These are phyloP conservation scores for Heterodera filipjevi DNA, from an alignment of 2,888 invertebrate species.

Conservation along the genomic window DNA sequence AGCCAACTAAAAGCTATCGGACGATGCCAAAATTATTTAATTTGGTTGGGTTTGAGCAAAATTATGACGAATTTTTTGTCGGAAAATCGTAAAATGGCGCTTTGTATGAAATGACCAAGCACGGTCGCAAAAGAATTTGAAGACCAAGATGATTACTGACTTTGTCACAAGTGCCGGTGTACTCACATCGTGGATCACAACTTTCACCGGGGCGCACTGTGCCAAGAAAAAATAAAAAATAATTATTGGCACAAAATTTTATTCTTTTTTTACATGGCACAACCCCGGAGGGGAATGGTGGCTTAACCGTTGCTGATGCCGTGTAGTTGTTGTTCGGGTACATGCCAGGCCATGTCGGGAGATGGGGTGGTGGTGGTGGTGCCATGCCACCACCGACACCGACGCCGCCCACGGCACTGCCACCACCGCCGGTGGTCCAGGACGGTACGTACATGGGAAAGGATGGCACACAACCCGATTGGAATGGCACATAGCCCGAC, in stretches of 20 bases:
- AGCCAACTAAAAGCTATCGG: too few relatives aligned
- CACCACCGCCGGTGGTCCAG: conserved; percentile 16
- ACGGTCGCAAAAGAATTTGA: too few relatives aligned
- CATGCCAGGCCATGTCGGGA: conserved; percentile 5
- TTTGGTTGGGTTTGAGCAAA: too few relatives aligned
- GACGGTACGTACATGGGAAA: conserved; percentile 11
- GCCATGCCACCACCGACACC: conserved; percentile 24
- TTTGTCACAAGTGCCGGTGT: conserved; percentile 37
- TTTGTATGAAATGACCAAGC: too few relatives aligned
- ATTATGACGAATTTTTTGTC: too few relatives aligned
- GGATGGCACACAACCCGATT: conserved; percentile 41
- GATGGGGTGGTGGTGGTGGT: conserved; percentile 16
- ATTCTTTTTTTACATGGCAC: conserved; percentile 31
- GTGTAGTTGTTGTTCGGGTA: neutral
- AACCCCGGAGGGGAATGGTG: conserved; percentile 32
- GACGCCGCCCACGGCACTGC: too few relatives aligned
- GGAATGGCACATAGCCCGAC: conserved; percentile 35
- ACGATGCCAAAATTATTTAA: too few relatives aligned
- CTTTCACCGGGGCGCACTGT: conserved; percentile 54
- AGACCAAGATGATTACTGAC: neutral
- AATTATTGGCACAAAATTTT: neutral
- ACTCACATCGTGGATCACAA: conserved; percentile 56
- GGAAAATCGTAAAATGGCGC: too few relatives aligned
- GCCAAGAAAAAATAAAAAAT: neutral
- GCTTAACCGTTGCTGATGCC: neutral